Evolutionary conservation across 2,113 vertebrate species (phyloP).

Genomic region (Pseudolaguvia tuberculata): DNA sequence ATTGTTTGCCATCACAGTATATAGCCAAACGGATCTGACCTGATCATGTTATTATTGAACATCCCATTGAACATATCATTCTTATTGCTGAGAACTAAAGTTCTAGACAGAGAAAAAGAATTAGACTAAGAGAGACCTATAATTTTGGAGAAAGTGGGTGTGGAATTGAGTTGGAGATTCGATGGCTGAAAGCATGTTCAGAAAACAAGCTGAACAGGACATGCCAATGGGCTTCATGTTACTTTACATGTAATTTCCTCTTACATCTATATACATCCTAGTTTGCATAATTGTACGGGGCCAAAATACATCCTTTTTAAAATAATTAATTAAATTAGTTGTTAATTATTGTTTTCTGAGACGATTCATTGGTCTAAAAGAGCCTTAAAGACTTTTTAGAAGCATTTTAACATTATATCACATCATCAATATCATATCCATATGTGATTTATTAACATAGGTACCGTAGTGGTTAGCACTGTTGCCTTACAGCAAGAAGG

Average conservation of each 20-base stretch:
- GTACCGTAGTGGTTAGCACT: no score
- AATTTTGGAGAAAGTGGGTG: background rate
- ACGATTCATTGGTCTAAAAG: background rate
- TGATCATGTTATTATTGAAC: background rate
- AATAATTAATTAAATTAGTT: background rate
- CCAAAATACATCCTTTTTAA: background rate
- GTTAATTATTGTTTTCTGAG: background rate
- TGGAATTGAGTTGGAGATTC: background rate
- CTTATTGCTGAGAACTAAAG: background rate
- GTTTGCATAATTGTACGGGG: background rate
- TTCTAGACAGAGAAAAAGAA: no score
- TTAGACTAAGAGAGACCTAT: background rate
- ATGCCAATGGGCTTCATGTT: background rate
- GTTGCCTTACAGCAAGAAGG: no score
- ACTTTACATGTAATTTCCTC: background rate
- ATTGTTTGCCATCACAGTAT: no score
- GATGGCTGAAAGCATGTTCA: background rate
- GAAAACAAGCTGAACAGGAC: background rate
- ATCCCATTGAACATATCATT: background rate
- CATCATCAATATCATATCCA: no score
- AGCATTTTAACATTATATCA: no score
- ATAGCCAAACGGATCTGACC: background rate
- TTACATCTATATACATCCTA: background rate
- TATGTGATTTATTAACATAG: no score
- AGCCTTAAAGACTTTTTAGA: background rate